Conservation (phyloP, 2,113 vertebrate species). For the Neotragus pygmaeus region DNA sequence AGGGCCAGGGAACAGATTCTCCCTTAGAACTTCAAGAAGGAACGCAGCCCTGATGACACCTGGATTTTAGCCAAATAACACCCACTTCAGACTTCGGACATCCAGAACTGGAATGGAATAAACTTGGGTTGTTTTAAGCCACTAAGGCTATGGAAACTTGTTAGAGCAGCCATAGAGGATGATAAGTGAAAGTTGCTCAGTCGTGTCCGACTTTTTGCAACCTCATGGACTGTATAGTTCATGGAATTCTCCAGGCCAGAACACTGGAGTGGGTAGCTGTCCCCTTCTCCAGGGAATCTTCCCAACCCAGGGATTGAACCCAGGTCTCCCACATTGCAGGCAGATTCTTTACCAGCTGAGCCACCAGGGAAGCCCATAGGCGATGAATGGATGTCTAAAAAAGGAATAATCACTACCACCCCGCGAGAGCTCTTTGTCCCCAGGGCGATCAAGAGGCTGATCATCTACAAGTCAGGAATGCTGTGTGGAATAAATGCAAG, state of each 20-base stretch:
- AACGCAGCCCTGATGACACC: background rate
- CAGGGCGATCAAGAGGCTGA: background rate
- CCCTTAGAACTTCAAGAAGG: background rate
- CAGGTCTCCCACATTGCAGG: background rate
- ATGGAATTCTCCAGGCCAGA: background rate
- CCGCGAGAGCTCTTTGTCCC: background rate
- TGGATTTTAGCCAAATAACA: background rate
- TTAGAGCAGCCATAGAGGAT: background rate
- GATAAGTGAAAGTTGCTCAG: background rate
- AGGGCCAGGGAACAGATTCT: background rate
- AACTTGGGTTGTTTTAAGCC: background rate
- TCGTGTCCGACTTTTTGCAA: background rate
- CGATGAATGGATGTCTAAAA: background rate
- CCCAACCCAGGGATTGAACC: background rate
- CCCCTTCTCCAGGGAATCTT: background rate
- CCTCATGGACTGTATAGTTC: background rate
- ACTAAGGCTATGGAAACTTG: background rate
- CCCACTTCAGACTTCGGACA: background rate
- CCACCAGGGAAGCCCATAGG: background rate
- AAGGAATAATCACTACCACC: too few relatives aligned
- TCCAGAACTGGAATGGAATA: background rate
- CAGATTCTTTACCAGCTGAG: background rate
- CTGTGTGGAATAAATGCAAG: background rate
- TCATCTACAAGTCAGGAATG: background rate
- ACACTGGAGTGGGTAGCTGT: background rate